These are phyloP conservation scores for Oxytorus armatus DNA, from an alignment of 2,888 invertebrate genomes.

Conservation along the genomic window DNA sequence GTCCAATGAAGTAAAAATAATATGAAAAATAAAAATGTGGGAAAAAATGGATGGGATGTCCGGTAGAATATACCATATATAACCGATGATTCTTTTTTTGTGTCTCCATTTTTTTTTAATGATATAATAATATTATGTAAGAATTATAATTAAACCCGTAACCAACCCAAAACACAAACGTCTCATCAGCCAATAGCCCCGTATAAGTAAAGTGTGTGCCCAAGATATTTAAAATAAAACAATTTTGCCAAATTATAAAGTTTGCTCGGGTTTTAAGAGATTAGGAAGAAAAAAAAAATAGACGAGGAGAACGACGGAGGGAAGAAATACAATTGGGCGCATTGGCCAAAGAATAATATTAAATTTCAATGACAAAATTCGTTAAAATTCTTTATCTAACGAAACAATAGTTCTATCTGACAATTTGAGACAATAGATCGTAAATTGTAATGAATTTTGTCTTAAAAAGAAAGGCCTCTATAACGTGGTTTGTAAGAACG, in stretches of 20 bases:
- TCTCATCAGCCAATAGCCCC: slow-evolving; percentile 81
- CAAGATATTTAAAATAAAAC: slow-evolving; percentile 73
- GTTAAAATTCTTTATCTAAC: too few species aligned
- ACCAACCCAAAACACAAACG: slow-evolving; percentile 83
- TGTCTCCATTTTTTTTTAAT: slow-evolving; percentile 16
- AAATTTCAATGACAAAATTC: too few species aligned
- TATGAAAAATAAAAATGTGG: slow-evolving; percentile 21
- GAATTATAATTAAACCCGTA: slow-evolving; percentile 78
- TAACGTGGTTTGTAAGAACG: not conserved
- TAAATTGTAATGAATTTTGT: too few species aligned
- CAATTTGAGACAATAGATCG: too few species aligned
- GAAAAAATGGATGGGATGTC: slow-evolving; percentile 15
- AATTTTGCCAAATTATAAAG: slow-evolving; percentile 75
- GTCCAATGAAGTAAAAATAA: slow-evolving; percentile 29
- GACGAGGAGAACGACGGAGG: slow-evolving; percentile 61
- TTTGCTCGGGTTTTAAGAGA: slow-evolving; percentile 68
- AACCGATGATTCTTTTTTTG: slow-evolving; percentile 27
- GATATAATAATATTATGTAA: slow-evolving; percentile 60
- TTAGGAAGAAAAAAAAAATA: slow-evolving; percentile 69
- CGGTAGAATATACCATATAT: slow-evolving; percentile 29
- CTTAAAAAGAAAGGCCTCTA: too few species aligned
- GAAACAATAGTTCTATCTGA: too few species aligned
- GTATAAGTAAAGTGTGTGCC: slow-evolving; percentile 57
- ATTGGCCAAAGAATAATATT: not conserved
- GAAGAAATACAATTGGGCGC: slow-evolving; percentile 46